Evolutionary conservation across 2,888 invertebrate genomes (phyloP).

Genomic region (Leptodirus hochenwartii): DNA sequence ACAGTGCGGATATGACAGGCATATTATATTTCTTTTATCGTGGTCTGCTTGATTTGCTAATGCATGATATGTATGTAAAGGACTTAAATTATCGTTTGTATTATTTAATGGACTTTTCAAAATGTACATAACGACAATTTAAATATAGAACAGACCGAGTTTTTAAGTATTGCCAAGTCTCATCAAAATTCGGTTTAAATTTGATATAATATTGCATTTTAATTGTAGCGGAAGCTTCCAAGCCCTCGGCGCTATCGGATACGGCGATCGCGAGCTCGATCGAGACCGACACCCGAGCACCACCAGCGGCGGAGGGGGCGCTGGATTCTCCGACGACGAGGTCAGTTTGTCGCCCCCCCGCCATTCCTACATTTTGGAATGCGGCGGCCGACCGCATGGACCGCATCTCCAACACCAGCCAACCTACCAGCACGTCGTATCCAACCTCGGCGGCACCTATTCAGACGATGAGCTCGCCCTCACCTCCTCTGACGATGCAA

Average conservation of each 20-base stretch:
- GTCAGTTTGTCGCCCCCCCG: slow-evolving; percentile 45
- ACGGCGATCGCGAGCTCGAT: slow-evolving; percentile 30
- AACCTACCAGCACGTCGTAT: slow-evolving; percentile 18
- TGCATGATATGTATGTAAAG: too few relatives aligned
- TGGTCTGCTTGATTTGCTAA: too few relatives aligned
- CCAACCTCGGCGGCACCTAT: slow-evolving; percentile 18
- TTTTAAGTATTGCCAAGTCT: too few relatives aligned
- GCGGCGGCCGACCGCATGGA: slow-evolving; percentile 32
- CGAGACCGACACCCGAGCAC: slow-evolving; percentile 36
- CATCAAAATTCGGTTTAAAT: too few relatives aligned
- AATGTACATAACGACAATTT: too few relatives aligned
- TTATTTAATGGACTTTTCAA: too few relatives aligned
- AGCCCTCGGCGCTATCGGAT: slow-evolving; percentile 38
- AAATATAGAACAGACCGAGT: too few relatives aligned
- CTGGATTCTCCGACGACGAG: slow-evolving; percentile 82
- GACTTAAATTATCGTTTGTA: too few relatives aligned
- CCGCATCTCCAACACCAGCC: slow-evolving; percentile 16
- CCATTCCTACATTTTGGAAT: slow-evolving; percentile 41
- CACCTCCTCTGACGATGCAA: slow-evolving; percentile 28
- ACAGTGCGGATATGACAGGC: too few relatives aligned
- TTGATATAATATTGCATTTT: slow-evolving; percentile 2
- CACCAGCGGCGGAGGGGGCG: slow-evolving; percentile 16
- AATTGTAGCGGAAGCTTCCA: slow-evolving; percentile 27
- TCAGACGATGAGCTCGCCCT: slow-evolving; percentile 17
- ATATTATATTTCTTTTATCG: too few relatives aligned